Evolutionary conservation across 2,888 invertebrate genomes (phyloP).

Genomic region (Tryphoninae sp.): DNA sequence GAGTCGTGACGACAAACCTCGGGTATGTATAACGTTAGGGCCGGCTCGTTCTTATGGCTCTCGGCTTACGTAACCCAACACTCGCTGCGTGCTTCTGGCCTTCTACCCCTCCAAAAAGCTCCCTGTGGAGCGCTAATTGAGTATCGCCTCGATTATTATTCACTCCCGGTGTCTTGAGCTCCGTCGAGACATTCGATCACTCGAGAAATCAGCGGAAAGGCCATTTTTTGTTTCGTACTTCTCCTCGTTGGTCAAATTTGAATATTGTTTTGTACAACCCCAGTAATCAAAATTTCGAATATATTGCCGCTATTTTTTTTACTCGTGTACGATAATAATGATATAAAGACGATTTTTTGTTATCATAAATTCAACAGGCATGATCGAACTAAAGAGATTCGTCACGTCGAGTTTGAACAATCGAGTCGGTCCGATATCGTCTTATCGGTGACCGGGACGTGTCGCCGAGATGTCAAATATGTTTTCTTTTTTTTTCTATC

Average conservation of each 20-base stretch:
- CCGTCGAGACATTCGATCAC: constrained; percentile 1
- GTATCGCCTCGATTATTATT: constrained; percentile 49
- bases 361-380: neutral
- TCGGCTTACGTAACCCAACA: constrained; percentile 54
- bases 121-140: constrained; percentile 44
- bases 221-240: too few species aligned
- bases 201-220: neutral
- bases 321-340: neutral
- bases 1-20: constrained; percentile 53
- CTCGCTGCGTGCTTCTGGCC: constrained; percentile 54
- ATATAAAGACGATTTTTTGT: neutral
- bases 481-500: neutral
- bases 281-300: too few species aligned
- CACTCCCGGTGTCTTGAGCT: neutral
- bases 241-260: too few species aligned
- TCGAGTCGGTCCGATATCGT: constrained; percentile 17
- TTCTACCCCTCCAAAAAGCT: constrained; percentile 15
- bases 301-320: neutral
- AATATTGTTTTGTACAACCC: too few species aligned
- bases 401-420: constrained; percentile 47
- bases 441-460: constrained; percentile 34
- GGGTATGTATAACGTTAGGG: constrained; percentile 22
- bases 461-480: neutral
- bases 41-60: constrained; percentile 28
- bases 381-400: constrained; percentile 31